Conservation (phyloP, 1,140 invertebrate genomes). For the Oedothorax gibbosus region DNA sequence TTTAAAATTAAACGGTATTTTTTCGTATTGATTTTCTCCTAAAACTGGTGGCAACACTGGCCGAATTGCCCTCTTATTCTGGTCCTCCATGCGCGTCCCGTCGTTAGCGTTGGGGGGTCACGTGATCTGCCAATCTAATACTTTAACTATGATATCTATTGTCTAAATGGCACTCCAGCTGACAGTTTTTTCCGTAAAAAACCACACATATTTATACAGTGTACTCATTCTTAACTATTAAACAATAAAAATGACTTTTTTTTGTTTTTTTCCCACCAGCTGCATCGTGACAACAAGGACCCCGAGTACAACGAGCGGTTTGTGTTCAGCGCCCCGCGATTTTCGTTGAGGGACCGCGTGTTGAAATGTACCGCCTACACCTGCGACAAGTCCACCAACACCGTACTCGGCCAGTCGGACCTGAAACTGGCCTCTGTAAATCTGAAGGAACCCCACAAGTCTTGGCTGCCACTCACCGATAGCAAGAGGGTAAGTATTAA, state of each 20-base stretch:
- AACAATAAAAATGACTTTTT: background rate
- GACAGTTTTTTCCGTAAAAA: too few relatives aligned
- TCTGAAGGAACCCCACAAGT: conserved; percentile 62
- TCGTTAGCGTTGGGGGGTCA: too few relatives aligned
- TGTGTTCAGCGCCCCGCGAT: conserved; percentile 75
- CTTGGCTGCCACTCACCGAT: conserved; percentile 31
- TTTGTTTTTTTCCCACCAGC: conserved; percentile 66
- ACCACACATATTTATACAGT: too few relatives aligned
- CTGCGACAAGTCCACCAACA: conserved; percentile 75
- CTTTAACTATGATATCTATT: too few relatives aligned
- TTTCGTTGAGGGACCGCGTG: conserved; percentile 70
- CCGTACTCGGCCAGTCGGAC: conserved; percentile 76
- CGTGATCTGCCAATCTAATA: too few relatives aligned
- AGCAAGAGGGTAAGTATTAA: conserved; percentile 31
- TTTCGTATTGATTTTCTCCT: too few relatives aligned
- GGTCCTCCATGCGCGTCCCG: too few relatives aligned
- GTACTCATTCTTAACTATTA: too few relatives aligned
- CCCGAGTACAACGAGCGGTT: conserved; percentile 82
- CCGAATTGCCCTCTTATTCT: too few relatives aligned
- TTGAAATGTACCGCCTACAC: conserved; percentile 76
- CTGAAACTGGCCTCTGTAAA: conserved; percentile 74
- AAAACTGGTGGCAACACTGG: too few relatives aligned
- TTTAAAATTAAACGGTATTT: too few relatives aligned
- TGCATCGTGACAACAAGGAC: conserved; percentile 75
- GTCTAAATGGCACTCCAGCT: too few relatives aligned